A percentile compares a stretch with the other conserved stretches of the same genome.
These are phyloP conservation scores for Drosophila navojoa DNA, from an alignment of 1,140 invertebrate genomes.

Conservation along the genomic window DNA sequence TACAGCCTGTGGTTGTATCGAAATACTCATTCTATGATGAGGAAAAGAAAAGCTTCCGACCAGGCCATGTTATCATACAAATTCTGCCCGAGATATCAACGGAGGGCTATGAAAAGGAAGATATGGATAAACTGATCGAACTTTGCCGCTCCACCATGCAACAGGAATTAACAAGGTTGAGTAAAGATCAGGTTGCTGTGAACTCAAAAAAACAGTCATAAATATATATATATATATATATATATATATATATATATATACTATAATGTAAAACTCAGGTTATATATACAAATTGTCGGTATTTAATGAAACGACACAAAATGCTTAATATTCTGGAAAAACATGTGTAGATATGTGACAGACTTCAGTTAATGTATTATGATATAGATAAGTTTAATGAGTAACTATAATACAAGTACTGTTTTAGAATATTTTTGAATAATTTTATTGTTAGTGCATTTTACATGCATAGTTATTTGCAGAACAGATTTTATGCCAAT, in stretches of 20 bases:
- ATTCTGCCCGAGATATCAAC: conserved; percentile 90
- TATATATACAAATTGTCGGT: conserved; percentile 31
- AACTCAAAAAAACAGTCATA: conserved; percentile 57
- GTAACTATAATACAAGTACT: conserved; percentile 14
- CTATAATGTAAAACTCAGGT: conserved; percentile 52
- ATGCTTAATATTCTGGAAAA: conserved; percentile 34
- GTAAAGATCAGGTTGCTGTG: conserved; percentile 84
- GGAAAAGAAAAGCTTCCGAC: conserved; percentile 89
- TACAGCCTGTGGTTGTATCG: conserved; percentile 95
- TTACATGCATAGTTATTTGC: conserved; percentile 19
- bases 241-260: no score
- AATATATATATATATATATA: conserved; percentile 11
- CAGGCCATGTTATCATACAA: conserved; percentile 88
- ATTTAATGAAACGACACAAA: conserved; percentile 21
- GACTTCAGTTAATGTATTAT: conserved; percentile 37
- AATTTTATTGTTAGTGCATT: conserved; percentile 51
- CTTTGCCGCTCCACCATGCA: conserved; percentile 88
- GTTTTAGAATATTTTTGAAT: conserved; percentile 40
- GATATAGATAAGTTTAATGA: conserved; percentile 40
- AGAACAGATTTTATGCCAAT: conserved; percentile 40
- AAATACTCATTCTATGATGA: conserved; percentile 93
- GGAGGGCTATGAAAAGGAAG: conserved; percentile 86
- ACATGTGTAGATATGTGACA: conserved; percentile 24
- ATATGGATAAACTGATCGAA: conserved; percentile 88
- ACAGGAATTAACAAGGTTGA: conserved; percentile 85